phyloP scores from a whole-genome alignment of 2,797 vertebrate genomes.

The Lagodon rhomboides region DNA sequence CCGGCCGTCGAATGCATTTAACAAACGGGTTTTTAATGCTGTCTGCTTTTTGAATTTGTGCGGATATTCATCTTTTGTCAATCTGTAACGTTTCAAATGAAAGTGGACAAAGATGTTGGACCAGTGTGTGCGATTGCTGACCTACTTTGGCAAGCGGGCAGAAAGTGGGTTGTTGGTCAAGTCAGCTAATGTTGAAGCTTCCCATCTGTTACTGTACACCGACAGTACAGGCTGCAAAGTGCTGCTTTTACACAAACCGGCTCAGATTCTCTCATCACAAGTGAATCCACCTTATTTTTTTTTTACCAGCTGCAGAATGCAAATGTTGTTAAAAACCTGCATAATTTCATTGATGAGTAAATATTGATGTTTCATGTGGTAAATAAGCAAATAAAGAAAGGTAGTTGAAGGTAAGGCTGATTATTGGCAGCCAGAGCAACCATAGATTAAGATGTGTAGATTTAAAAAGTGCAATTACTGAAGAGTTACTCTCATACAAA shows the following conservation, averaged over 20 bases:
- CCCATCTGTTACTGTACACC: slow-evolving; percentile 10
- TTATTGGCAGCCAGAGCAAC: neutral
- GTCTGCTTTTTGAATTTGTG: neutral
- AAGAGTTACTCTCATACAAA: neutral
- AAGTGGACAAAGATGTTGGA: slow-evolving; percentile 6
- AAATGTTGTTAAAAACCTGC: neutral
- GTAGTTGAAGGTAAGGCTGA: neutral
- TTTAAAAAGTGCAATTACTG: neutral
- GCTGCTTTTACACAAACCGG: neutral
- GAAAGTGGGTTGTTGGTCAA: slow-evolving; percentile 43
- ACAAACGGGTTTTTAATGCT: neutral
- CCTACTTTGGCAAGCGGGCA: slow-evolving; percentile 45
- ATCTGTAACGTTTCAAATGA: neutral
- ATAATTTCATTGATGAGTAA: neutral
- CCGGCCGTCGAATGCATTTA: slow-evolving; percentile 13
- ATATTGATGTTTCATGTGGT: neutral
- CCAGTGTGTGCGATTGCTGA: slow-evolving; percentile 41
- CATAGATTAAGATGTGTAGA: neutral
- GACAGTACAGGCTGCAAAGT: slow-evolving; percentile 15
- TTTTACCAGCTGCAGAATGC: neutral
- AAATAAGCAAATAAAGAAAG: neutral
- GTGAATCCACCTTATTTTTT: neutral
- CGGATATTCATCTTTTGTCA: neutral
- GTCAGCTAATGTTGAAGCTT: slow-evolving; percentile 29
- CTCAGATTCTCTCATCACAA: neutral